These are phyloP conservation scores for Liparis tanakae DNA, from an alignment of 2,797 vertebrate genomes.

Conservation along the genomic window DNA sequence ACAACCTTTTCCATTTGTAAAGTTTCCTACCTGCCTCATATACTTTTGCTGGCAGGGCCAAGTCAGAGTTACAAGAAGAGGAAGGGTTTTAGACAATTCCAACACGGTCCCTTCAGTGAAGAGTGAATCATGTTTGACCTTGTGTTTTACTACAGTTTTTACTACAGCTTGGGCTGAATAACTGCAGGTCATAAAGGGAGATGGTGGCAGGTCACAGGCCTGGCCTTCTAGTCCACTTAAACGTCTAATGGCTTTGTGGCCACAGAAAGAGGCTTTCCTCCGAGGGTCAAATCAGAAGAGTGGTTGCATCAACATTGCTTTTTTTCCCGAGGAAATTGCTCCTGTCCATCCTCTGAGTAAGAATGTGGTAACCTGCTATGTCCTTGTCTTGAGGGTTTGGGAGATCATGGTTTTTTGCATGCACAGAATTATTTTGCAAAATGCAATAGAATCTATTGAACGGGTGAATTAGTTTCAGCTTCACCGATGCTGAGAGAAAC, in stretches of 20 bases:
- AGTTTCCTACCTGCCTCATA: constrained; percentile 52
- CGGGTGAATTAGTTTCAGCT: not conserved
- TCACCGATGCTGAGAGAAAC: not conserved
- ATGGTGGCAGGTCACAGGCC: constrained; percentile 59
- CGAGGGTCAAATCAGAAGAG: constrained; percentile 49
- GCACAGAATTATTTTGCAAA: not conserved
- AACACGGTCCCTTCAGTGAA: constrained; percentile 43
- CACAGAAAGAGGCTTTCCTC: constrained; percentile 28
- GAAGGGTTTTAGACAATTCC: constrained; percentile 61
- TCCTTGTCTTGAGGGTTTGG: not conserved
- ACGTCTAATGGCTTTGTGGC: constrained; percentile 41
- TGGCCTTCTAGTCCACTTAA: constrained; percentile 47
- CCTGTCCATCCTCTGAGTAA: constrained; percentile 12
- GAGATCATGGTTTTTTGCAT: not conserved
- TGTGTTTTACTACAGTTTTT: constrained; percentile 69
- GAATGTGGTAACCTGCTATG: not conserved
- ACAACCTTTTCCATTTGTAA: constrained; percentile 29
- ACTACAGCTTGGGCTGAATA: constrained; percentile 63
- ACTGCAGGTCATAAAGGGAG: constrained; percentile 71
- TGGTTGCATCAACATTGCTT: constrained; percentile 17
- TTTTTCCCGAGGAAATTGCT: constrained; percentile 41
- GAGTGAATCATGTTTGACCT: constrained; percentile 71
- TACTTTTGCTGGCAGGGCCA: constrained; percentile 61
- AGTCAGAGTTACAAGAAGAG: constrained; percentile 68
- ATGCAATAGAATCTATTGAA: not conserved